Evolutionary conservation across 2,797 vertebrate species (phyloP).

Genomic region (Anabas testudineus): DNA sequence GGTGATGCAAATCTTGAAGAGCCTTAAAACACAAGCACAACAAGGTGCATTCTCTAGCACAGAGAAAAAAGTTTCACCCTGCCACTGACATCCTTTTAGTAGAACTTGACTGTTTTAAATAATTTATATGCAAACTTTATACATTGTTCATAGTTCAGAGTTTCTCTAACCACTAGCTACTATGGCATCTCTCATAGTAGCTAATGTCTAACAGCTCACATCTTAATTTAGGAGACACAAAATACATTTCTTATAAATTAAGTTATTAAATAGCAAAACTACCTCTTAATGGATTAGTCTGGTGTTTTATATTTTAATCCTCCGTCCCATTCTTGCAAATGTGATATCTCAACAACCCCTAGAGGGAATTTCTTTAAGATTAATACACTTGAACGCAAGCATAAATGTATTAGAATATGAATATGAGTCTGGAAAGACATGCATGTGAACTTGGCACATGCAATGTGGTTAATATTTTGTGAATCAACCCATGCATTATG

Average conservation of each 20-base stretch:
- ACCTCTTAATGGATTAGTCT: background rate
- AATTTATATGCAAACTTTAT: constrained; percentile 51
- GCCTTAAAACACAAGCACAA: constrained; percentile 52
- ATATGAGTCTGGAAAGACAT: no score
- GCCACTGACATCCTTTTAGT: constrained; percentile 47
- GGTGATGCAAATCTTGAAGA: constrained; percentile 69
- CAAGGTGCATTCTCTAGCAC: constrained; percentile 38
- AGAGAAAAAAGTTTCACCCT: constrained; percentile 27
- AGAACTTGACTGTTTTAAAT: constrained; percentile 55
- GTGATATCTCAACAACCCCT: no score
- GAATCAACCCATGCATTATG: no score
- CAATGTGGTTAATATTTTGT: no score
- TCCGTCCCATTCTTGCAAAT: no score
- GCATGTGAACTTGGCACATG: no score
- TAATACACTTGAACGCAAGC: no score
- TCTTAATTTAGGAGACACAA: constrained; percentile 2
- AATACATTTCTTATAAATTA: background rate
- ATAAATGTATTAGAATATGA: no score
- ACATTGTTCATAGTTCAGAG: constrained; percentile 20
- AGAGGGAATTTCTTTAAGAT: no score
- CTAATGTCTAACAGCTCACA: background rate
- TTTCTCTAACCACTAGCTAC: background rate
- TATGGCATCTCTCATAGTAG: background rate
- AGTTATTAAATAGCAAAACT: background rate
- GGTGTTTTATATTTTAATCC: background rate